Base-by-base conservation (phyloP, 1,140 invertebrate species). In the Cotesia vestalis region DNA sequence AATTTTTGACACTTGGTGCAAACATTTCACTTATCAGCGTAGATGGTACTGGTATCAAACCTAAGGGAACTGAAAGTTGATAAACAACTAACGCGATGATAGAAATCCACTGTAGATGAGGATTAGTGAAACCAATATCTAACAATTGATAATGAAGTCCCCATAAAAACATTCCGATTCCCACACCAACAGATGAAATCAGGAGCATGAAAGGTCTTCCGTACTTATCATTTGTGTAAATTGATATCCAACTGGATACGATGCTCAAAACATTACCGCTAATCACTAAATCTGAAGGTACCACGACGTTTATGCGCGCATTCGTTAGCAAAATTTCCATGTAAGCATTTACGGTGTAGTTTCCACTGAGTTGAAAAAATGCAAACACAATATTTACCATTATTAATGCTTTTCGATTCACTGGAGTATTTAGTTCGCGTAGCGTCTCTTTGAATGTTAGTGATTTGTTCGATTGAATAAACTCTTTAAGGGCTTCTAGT, bases 1-100 rank as follows among this genome's bases (percentile, higher is more conserved):
- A 87, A 38, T 91, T 89, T 78, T 92, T 91, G 8, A 92, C 89
- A 76, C 91, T 90, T 0, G 90, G 89, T 1, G 93, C 91, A 80
- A 94, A 94, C 73, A 94, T 85, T 85, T 95, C 93, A 36, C 92
- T 90, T 71, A 93, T 90, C 72, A 94, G 88, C 14, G 92, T 89
- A 80, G 91, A 90, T 0, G 93, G 93, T 20, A 94, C 90, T 0
- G 92, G 91, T 27, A 91, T 89, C 74, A 93, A 84, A 2, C 93
- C 93, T 36, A 93, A 82, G 57, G 89, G 89, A 79, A 92, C 92
- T 72, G 89, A 88, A 14, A 91, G 84, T 64, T 92, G 90, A 82
- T 91, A 94, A 2, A 89, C 73, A 2, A 93, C 84, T 8, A 93
- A 83, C 14, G 89, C 88, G 4, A 87, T 79, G 3, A 94, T 87